phyloP scores from a whole-genome alignment of 2,797 vertebrate genomes.

The Typhlichthys eigenmanni region DNA sequence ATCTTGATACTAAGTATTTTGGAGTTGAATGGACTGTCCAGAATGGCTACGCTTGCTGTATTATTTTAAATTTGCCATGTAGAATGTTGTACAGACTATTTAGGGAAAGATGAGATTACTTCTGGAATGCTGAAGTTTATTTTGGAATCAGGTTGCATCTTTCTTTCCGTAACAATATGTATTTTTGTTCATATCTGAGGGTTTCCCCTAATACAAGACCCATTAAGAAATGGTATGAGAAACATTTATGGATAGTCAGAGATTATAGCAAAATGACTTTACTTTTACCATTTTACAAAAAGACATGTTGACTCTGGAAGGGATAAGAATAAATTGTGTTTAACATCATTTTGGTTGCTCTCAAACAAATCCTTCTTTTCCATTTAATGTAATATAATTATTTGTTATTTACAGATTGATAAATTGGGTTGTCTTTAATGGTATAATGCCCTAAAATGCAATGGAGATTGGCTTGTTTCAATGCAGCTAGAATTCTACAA shows the following conservation, averaged over 20 bases:
- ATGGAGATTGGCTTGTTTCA: constrained; percentile 6
- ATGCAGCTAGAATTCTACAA: constrained; percentile 7
- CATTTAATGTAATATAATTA: constrained; percentile 12
- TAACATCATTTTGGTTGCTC: constrained; percentile 20
- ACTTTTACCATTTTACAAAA: constrained; percentile 2
- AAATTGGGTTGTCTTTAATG: constrained; percentile 16
- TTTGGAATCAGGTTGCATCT: constrained; percentile 34
- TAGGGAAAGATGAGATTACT: constrained; percentile 24
- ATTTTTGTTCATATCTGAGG: constrained; percentile 15
- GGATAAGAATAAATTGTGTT: constrained; percentile 11
- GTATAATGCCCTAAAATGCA: constrained; percentile 18
- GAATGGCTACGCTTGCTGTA: constrained; percentile 28
- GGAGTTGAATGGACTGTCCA: constrained; percentile 33
- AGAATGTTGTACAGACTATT: constrained; percentile 41
- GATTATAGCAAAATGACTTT: constrained; percentile 20
- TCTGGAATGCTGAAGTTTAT: constrained; percentile 41
- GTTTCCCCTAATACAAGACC: constrained; percentile 22
- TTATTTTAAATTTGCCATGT: constrained; percentile 30
- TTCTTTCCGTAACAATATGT: constrained; percentile 30
- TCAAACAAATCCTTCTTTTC: constrained; percentile 14
- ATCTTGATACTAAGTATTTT: constrained; percentile 15
- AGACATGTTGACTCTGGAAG: constrained; percentile 27
- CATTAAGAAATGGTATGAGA: constrained; percentile 22
- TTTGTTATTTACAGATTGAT: not conserved
- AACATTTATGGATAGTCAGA: constrained; percentile 14